These are phyloP conservation scores for Mimas tiliae DNA, from an alignment of 2,888 invertebrate species.

Conservation along the genomic window DNA sequence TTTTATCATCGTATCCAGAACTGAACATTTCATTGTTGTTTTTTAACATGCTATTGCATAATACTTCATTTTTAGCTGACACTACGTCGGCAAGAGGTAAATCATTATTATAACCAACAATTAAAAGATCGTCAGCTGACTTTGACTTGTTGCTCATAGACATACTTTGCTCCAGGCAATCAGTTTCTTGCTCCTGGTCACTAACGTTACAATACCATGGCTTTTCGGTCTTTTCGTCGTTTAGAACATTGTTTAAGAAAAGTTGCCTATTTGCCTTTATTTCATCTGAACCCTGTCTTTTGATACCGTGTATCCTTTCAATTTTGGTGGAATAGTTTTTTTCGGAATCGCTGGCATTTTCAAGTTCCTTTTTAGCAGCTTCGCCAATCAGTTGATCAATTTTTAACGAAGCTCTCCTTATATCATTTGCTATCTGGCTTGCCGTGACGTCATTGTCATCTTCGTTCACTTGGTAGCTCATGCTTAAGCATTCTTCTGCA, in stretches of 20 bases:
- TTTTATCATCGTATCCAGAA: slow-evolving; percentile 62
- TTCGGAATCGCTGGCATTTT: slow-evolving; percentile 68
- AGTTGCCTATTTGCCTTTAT: slow-evolving; percentile 77
- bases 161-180: slow-evolving; percentile 67
- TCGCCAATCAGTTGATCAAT: slow-evolving; percentile 83
- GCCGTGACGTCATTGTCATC: slow-evolving; percentile 83
- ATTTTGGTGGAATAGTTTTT: slow-evolving; percentile 83
- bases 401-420: slow-evolving; percentile 82
- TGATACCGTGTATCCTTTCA: slow-evolving; percentile 84
- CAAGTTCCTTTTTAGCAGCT: slow-evolving; percentile 67
- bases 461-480: slow-evolving; percentile 82
- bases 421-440: slow-evolving; percentile 83
- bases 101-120: slow-evolving; percentile 58
- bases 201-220: slow-evolving; percentile 83
- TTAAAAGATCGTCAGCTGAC: slow-evolving; percentile 69
- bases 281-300: slow-evolving; percentile 77
- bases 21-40: slow-evolving; percentile 63
- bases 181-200: slow-evolving; percentile 78
- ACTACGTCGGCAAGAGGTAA: slow-evolving; percentile 65
- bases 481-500: slow-evolving; percentile 76
- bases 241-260: slow-evolving; percentile 75
- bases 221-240: slow-evolving; percentile 72
- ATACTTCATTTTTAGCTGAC: slow-evolving; percentile 75
- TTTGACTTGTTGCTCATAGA: slow-evolving; percentile 67
- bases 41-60: slow-evolving; percentile 69